phyloP scores from a whole-genome alignment of 2,797 vertebrate species.

The Salarias fasciatus region DNA sequence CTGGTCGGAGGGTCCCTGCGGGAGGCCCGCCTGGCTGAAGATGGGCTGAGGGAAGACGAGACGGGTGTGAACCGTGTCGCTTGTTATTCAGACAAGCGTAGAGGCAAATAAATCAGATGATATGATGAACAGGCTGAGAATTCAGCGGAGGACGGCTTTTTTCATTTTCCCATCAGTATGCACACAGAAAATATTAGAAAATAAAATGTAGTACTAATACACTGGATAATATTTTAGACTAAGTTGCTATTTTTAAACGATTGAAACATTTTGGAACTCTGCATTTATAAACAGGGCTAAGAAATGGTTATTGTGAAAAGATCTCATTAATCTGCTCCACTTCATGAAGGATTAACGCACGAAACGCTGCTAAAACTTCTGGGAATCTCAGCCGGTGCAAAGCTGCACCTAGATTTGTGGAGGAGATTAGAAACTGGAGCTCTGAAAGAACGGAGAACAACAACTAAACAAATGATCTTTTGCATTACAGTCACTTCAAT shows the following conservation, averaged over 20 bases:
- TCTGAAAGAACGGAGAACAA: conserved; percentile 38
- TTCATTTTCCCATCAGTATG: too few species aligned
- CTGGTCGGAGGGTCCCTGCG: conserved; percentile 94
- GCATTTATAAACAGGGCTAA: conserved; percentile 43
- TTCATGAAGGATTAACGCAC: conserved; percentile 31
- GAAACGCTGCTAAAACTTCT: conserved; percentile 7
- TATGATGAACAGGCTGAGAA: background rate
- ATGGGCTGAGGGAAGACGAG: conserved; percentile 81
- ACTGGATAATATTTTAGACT: too few species aligned
- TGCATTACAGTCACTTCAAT: conserved; percentile 18
- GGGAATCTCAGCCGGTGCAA: conserved; percentile 1
- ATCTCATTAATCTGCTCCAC: conserved; percentile 24
- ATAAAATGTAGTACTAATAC: too few species aligned
- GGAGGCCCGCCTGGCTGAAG: conserved; percentile 88
- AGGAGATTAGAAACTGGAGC: conserved; percentile 31
- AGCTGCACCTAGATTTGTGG: conserved; percentile 12
- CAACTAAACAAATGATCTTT: conserved; percentile 21
- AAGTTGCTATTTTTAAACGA: conserved; percentile 44
- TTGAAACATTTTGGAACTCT: conserved; percentile 46
- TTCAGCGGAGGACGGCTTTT: background rate
- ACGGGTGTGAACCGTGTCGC: background rate
- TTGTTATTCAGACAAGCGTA: background rate
- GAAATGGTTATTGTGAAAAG: conserved; percentile 22
- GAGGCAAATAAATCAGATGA: conserved; percentile 4
- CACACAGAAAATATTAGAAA: too few species aligned